Evolutionary conservation across 2,888 invertebrate genomes (phyloP).

Genomic region (Tiphia femorata): DNA sequence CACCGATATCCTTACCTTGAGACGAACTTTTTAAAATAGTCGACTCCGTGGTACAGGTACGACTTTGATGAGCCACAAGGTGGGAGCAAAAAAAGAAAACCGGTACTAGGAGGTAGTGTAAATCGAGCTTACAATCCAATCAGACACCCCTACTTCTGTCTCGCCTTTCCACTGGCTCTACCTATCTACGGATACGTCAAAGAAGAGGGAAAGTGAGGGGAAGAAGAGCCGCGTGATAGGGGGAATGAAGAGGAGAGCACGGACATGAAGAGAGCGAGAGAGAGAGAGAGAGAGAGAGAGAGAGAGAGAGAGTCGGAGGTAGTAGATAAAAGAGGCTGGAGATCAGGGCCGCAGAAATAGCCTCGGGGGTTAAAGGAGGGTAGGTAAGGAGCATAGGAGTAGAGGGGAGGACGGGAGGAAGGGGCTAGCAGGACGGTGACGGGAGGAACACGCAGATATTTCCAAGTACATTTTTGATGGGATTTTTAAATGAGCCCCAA

Average conservation of each 20-base stretch:
- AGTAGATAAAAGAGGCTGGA: slow-evolving; percentile 18
- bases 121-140: slow-evolving; percentile 68
- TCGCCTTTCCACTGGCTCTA: slow-evolving; percentile 19
- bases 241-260: slow-evolving; percentile 8
- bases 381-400: slow-evolving; percentile 28
- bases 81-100: slow-evolving; percentile 21
- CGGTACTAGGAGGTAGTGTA: slow-evolving; percentile 52
- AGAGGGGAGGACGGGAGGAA: slow-evolving; percentile 11
- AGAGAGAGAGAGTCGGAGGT: slow-evolving; percentile 11
- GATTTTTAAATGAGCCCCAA: slow-evolving; percentile 68
- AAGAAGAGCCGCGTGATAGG: slow-evolving; percentile 12
- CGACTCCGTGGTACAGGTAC: too few species aligned
- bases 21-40: too few species aligned
- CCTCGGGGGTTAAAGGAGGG: slow-evolving; percentile 32
- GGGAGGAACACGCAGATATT: slow-evolving; percentile 35
- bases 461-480: slow-evolving; percentile 63
- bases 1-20: too few species aligned
- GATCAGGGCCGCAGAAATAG: slow-evolving; percentile 32
- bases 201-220: slow-evolving; percentile 28
- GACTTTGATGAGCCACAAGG: too few species aligned
- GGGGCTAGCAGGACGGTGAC: slow-evolving; percentile 5
- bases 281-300: slow-evolving; percentile 22
- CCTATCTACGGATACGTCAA: slow-evolving; percentile 32
- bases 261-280: slow-evolving; percentile 21
- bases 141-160: slow-evolving; percentile 48